phyloP scores from a whole-genome alignment of 2,113 vertebrate species.

The Pollachius pollachius region DNA sequence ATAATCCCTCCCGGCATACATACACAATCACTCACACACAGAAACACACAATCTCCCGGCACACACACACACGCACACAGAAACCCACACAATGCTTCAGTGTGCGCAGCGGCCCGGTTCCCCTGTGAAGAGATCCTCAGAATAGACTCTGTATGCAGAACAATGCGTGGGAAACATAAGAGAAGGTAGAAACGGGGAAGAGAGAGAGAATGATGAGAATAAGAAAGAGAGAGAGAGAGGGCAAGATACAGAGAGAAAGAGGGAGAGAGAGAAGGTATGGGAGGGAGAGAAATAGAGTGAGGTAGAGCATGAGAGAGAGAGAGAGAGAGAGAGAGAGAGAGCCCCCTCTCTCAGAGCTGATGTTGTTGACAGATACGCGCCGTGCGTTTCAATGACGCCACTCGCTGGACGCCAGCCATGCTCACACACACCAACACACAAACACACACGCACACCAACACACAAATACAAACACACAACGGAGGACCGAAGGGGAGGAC shows the following conservation, averaged over 20 bases:
- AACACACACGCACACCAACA: no score
- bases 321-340: conserved; percentile 23
- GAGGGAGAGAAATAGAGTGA: no score
- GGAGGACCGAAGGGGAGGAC: no score
- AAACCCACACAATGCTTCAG: background rate
- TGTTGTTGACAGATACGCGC: conserved; percentile 30
- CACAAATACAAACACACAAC: no score
- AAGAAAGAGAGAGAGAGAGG: no score
- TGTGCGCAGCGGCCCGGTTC: conserved; percentile 8
- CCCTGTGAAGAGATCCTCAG: conserved; percentile 32
- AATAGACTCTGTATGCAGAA: conserved; percentile 46
- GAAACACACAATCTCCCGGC: conserved; percentile 4
- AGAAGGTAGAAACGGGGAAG: conserved; percentile 37
- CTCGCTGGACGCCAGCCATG: no score
- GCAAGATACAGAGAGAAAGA: no score
- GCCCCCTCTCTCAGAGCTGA: conserved; percentile 16
- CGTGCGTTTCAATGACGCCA: conserved; percentile 35
- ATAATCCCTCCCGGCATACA: background rate
- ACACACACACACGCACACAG: conserved; percentile 20
- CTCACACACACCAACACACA: no score
- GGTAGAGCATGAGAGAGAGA: background rate
- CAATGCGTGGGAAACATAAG: conserved; percentile 42
- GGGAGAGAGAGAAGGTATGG: no score
- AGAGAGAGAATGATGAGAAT: conserved; percentile 14
- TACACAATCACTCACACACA: conserved; percentile 1